A percentile compares a stretch with the other conserved stretches of the same genome.
These are phyloP conservation scores for human DNA, from an alignment of 2,113 vertebrate species.

Conservation along the genomic window GRCh38 chr17:9695501-9696000, in stretches of 20 bases:
- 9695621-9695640: no score
- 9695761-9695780: background rate
- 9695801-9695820: background rate
- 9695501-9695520: no score
- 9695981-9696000: background rate
- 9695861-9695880: background rate
- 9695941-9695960: background rate
- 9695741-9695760: background rate
- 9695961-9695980: background rate
- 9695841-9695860: background rate
- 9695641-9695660: background rate
- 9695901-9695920: background rate
- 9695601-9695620: no score
- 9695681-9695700: background rate
- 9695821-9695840: background rate
- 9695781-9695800: no score
- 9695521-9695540: no score
- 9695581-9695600: no score
- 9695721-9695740: background rate
- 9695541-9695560: no score
- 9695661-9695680: background rate
- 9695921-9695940: background rate
- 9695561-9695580: no score
- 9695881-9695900: background rate
- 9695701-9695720: background rate